Evolutionary conservation across 2,797 vertebrate genomes (phyloP), one percentile per base, ranked within the genome.

Genomic region (Pangasius macronema): DNA sequence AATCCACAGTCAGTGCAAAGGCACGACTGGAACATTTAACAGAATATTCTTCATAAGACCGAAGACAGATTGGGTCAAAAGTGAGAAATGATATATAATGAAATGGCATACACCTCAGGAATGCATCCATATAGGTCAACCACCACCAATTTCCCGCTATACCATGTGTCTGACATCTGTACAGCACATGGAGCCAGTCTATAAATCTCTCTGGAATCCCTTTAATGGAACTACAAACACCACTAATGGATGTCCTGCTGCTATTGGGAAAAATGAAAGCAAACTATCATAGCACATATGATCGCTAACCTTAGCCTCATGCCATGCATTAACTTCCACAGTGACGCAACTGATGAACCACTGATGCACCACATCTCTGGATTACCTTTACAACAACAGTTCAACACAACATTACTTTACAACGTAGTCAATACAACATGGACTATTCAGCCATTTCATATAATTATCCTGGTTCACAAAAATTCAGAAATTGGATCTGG

Each of bases 91-190:
- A 83, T 85, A 82, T 84, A 72, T 55, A 87, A 65, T 81, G 86
- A 89, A 91, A 91, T 82, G 55, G 87, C 90, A 92, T 84, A 86
- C 80, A 91, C 91, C 91, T 88, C 80, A 91, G 92, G 93, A 93
- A 94, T 93, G 91, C 73, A 88, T 87, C 22, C 89, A 91, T 86
- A 59, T 90, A 82, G 88, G 88, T 84, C 13, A 11, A 49, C 39
- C 76, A 20, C 79, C 80, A 75, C 82, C 84, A 87, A 82, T 65
- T 86, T 82, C 87, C 83, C 67, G 83, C 90, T 91, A 90, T 82
- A 90, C 88, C 88, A 88, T 83, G 11, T n/a, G 67, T 87, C 86
- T 86, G 86, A 93, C 95, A 95, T 95, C 93, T 95, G 95, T 91
- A 57, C 68, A 61, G 75, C 94, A 95, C 80, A 84, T 93, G 93